Base-by-base conservation (phyloP, 1,140 invertebrate genomes). In the Apolygus lucorum region DNA sequence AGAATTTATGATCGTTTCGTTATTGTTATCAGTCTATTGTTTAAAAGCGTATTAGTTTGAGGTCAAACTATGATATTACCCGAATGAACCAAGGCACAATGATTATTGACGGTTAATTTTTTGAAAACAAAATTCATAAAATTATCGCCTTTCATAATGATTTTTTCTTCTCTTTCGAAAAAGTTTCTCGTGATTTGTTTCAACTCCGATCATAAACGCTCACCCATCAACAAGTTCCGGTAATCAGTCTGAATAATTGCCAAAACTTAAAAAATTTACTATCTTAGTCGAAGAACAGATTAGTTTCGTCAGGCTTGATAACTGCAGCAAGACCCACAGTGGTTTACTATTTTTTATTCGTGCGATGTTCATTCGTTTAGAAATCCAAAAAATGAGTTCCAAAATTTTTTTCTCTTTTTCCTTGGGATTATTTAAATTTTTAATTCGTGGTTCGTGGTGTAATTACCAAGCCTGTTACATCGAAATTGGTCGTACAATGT, bases 381-480 rank as follows among this genome's bases (percentile, higher is more conserved):
- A 42, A 42, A 42, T 42, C 17, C 34, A 42, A 42, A n/a, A n/a
- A n/a, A n/a, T n/a, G n/a, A n/a, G n/a, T n/a, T n/a, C n/a, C n/a
- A n/a, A n/a, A n/a, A n/a, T n/a, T n/a, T n/a, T n/a, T n/a, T n/a
- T n/a, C n/a, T n/a, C n/a, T 42, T 42, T 8, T 42, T 4, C 4
- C 34, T 11, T 59, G 8, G 54, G 22, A 59, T 17, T 4, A 22
- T 17, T 24, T 13, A 21, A 22, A 59, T 4, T 59, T 59, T 13
- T 4, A 24, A 59, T 59, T 4, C 4, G 54, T 59, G 54, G 54
- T 14, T 59, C 54, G 54, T 59, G 54, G 54, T 59, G 54, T 24
- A 59, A 59, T 17, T 24, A 24, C 22, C 54, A 59, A 59, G 22
- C 54, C 22, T 4, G 54, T 13, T 17, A 59, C 11, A 59, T 24